Evolutionary conservation across 2,113 vertebrate genomes (phyloP).

Genomic region (Ancistrus triradiatus): DNA sequence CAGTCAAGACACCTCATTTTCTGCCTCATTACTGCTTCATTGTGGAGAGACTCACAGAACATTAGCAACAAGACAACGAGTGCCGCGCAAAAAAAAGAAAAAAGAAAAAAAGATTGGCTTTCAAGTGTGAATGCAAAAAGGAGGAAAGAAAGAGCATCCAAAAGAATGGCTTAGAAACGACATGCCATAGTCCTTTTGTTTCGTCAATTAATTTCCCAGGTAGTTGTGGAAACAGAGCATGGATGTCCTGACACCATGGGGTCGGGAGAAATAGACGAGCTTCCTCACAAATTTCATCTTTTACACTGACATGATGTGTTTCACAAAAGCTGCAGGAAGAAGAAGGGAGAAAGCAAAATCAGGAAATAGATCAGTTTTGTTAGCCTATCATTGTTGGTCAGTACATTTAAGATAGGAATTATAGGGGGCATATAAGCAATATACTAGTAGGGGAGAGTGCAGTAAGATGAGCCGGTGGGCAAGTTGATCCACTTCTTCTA

Average conservation of each 20-base stretch:
- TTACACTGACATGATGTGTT: slow-evolving; percentile 96
- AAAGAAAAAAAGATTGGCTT: slow-evolving; percentile 42
- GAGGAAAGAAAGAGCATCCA: slow-evolving; percentile 47
- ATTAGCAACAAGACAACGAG: slow-evolving; percentile 31
- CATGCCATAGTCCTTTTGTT: slow-evolving; percentile 71
- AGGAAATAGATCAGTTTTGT: background rate
- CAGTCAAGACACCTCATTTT: slow-evolving; percentile 24
- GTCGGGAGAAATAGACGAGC: slow-evolving; percentile 68
- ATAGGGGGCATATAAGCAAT: too few species aligned
- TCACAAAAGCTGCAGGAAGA: slow-evolving; percentile 85
- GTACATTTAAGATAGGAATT: too few species aligned
- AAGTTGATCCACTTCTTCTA: too few species aligned
- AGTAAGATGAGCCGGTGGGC: too few species aligned
- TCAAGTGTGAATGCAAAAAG: slow-evolving; percentile 46
- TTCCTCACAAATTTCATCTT: slow-evolving; percentile 55
- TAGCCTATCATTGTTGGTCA: too few species aligned
- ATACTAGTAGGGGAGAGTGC: too few species aligned
- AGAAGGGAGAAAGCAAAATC: background rate
- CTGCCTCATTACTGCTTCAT: slow-evolving; percentile 50
- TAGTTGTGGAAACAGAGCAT: slow-evolving; percentile 63
- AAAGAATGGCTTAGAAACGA: slow-evolving; percentile 64
- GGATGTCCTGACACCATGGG: slow-evolving; percentile 75
- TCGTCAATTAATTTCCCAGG: slow-evolving; percentile 59
- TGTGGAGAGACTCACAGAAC: slow-evolving; percentile 41
- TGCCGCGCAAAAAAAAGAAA: slow-evolving; percentile 36